A percentile compares a stretch with the other conserved stretches of the same genome.
phyloP scores from a whole-genome alignment of 2,113 vertebrate genomes.

The Nicator chloris region DNA sequence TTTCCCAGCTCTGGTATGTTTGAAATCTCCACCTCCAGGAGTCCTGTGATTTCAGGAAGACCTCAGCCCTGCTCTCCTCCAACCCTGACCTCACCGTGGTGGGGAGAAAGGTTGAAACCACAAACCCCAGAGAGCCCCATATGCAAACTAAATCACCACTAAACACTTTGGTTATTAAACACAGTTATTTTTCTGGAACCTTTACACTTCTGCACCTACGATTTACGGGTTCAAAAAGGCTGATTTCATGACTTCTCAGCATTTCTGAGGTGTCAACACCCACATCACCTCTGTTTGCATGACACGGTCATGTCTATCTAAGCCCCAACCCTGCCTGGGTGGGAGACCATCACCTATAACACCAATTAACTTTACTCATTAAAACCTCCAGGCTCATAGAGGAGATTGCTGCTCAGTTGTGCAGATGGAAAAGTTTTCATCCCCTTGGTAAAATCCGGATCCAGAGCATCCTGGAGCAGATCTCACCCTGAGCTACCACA shows the following conservation, averaged over 20 bases:
- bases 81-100: neutral
- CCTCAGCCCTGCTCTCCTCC: neutral
- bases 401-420: neutral
- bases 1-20: neutral
- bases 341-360: neutral
- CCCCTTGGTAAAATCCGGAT: neutral
- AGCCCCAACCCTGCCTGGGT: neutral
- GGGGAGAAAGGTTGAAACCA: neutral
- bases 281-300: neutral
- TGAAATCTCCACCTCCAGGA: neutral
- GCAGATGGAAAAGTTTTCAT: neutral
- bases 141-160: conserved; percentile 40
- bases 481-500: neutral
- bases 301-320: neutral
- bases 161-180: neutral
- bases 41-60: neutral
- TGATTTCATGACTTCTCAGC: neutral
- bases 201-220: neutral
- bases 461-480: neutral
- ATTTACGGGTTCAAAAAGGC: neutral
- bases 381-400: neutral
- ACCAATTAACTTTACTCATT: neutral
- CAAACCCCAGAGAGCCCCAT: neutral
- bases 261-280: neutral
- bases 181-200: neutral